Evolutionary conservation across 2,113 vertebrate species (phyloP), one percentile per base, ranked within the genome.

Genomic region (Podarcis raffonei): DNA sequence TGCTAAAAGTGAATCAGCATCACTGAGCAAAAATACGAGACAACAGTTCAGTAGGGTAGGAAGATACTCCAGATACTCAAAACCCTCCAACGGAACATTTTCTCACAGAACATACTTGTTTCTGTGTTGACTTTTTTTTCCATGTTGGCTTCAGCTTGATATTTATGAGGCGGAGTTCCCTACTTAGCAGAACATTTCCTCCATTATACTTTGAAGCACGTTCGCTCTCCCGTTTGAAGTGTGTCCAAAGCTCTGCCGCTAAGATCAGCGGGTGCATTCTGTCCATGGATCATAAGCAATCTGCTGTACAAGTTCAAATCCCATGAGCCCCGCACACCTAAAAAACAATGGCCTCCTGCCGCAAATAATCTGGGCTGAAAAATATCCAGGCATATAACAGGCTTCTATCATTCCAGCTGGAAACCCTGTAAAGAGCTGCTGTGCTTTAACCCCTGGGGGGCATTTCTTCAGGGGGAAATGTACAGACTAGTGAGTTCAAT

Each of bases 181-280:
- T 93, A 92, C 92, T 95, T 92, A 95, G 93, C 93, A 91, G 94
- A 95, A 96, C 93, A 95, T 95, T 95, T 92, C 94, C 95, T 95
- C 93, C 95, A 96, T 94, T 94, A 89, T 93, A 95, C 92, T 96
- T 94, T 94, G 93, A 94, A 94, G 94, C 92, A 94, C 91, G 92
- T 89, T 94, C 93, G 92, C 76, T 92, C 90, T 92, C 89, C 88
- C 94, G 93, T 95, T 95, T 95, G 94, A 95, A 94, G 94, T 95
- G 91, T 93, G 93, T 95, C 95, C 94, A 95, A 53, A 92, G 90
- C 92, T 92, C 90, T 95, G 93, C 92, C 94, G 30, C 94, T 92
- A 84, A 90, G 94, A 93, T 95, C 94, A 95, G 92, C 88, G 85
- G 89, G 90, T 92, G 86, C 92, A 94, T 94, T 96, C 94, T 93